Percentiles rank a stretch among this genome's conserved stretches.
phyloP scores from a whole-genome alignment of 2,113 vertebrate genomes.

The Aix galericulata region DNA sequence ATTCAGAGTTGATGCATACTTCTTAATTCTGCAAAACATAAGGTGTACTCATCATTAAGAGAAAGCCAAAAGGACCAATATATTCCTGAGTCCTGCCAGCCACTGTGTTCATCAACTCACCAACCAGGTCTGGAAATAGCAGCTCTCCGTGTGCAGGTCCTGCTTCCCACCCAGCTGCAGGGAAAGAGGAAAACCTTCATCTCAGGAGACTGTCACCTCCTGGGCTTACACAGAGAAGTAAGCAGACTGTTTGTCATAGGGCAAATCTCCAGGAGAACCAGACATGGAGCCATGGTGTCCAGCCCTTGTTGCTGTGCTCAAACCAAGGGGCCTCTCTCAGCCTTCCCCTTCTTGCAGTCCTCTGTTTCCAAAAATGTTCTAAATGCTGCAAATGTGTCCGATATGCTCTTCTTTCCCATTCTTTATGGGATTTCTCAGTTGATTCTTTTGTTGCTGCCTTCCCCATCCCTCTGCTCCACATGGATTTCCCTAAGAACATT shows the following conservation, averaged over 20 bases:
- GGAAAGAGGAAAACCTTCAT: background rate
- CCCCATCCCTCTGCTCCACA: background rate
- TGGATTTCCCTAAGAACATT: background rate
- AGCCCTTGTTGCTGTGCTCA: fast-evolving
- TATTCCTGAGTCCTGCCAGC: background rate
- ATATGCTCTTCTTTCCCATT: background rate
- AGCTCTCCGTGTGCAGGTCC: background rate
- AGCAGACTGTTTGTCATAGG: background rate
- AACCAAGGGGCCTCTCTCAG: background rate
- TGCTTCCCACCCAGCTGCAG: background rate
- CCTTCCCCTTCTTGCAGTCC: background rate
- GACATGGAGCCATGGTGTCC: background rate
- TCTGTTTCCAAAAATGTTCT: background rate
- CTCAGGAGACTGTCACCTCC: background rate
- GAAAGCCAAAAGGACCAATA: background rate
- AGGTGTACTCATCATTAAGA: background rate
- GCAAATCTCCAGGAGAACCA: background rate
- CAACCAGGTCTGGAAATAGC: background rate
- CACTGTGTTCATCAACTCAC: background rate
- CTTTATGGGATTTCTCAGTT: background rate
- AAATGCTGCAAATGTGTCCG: background rate
- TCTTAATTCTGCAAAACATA: background rate
- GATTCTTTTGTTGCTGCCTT: background rate
- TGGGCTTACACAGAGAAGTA: background rate
- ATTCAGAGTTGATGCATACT: background rate